Evolutionary conservation across 2,113 vertebrate species (phyloP).

Genomic region (Zootoca vivipara): DNA sequence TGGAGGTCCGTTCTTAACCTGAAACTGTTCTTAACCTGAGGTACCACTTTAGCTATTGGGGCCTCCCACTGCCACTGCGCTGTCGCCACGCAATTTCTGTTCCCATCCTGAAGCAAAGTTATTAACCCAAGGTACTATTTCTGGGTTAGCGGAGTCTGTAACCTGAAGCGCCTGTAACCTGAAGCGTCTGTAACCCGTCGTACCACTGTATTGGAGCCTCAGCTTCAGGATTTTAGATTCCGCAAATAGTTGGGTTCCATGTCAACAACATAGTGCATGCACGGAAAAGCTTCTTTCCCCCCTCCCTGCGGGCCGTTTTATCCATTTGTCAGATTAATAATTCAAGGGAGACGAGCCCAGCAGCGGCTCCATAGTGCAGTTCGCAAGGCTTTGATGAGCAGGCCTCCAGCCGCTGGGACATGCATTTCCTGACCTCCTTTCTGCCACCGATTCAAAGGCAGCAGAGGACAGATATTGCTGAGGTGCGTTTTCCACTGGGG

Average conservation of each 20-base stretch:
- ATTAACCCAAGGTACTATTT: no score
- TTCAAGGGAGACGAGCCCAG: slow-evolving; percentile 18
- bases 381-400: slow-evolving; percentile 17
- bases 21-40: no score
- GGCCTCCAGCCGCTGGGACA: slow-evolving; percentile 20
- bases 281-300: background rate
- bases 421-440: background rate
- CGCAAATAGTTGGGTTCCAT: background rate
- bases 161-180: no score
- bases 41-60: no score
- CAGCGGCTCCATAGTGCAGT: background rate
- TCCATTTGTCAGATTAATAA: slow-evolving; percentile 61
- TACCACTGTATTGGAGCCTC: no score
- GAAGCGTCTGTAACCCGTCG: no score
- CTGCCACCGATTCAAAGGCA: slow-evolving; percentile 12
- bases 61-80: no score
- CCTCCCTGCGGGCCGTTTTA: slow-evolving; percentile 12
- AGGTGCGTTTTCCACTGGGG: background rate
- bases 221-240: slow-evolving; percentile 25
- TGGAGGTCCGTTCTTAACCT: no score
- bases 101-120: no score
- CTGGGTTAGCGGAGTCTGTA: no score
- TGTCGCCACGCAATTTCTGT: no score
- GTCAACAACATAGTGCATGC: background rate
- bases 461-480: background rate